Percentiles rank a stretch among this genome's conserved stretches.
These are phyloP conservation scores for Geotrypetes seraphini DNA, from an alignment of 2,797 vertebrate genomes.

Conservation along the genomic window DNA sequence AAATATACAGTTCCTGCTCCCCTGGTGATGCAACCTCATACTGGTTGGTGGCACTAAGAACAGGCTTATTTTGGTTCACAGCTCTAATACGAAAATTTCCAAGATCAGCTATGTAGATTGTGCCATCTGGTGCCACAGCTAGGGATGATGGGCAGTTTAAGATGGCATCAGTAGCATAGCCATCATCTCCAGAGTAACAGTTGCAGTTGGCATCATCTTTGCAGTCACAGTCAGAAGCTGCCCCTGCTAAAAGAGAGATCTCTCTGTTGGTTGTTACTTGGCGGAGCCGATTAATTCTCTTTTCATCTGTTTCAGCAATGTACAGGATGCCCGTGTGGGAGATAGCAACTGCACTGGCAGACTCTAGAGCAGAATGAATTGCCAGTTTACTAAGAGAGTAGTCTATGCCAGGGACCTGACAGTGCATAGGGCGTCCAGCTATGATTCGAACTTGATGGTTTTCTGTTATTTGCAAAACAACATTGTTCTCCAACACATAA, in stretches of 20 bases:
- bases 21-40: slow-evolving; percentile 91
- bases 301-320: slow-evolving; percentile 96
- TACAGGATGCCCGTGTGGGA: slow-evolving; percentile 92
- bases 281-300: slow-evolving; percentile 93
- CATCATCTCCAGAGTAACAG: slow-evolving; percentile 94
- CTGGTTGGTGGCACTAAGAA: slow-evolving; percentile 72
- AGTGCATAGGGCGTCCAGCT: slow-evolving; percentile 95
- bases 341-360: slow-evolving; percentile 90
- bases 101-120: slow-evolving; percentile 91
- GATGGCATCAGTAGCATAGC: slow-evolving; percentile 91
- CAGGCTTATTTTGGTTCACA: slow-evolving; percentile 81
- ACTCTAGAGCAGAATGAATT: slow-evolving; percentile 90
- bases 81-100: slow-evolving; percentile 95
- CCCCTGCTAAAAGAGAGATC: slow-evolving; percentile 92
- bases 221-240: slow-evolving; percentile 94
- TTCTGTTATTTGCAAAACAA: slow-evolving; percentile 95
- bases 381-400: slow-evolving; percentile 96
- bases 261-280: slow-evolving; percentile 95
- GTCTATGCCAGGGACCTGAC: slow-evolving; percentile 95
- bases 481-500: slow-evolving; percentile 95
- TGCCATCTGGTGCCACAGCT: slow-evolving; percentile 89
- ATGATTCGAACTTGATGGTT: slow-evolving; percentile 98
- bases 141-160: slow-evolving; percentile 91
- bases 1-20: slow-evolving; percentile 93
- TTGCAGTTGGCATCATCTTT: slow-evolving; percentile 98